These are phyloP conservation scores for Notolabrus celidotus DNA, from an alignment of 2,797 vertebrate genomes.

Conservation along the genomic window DNA sequence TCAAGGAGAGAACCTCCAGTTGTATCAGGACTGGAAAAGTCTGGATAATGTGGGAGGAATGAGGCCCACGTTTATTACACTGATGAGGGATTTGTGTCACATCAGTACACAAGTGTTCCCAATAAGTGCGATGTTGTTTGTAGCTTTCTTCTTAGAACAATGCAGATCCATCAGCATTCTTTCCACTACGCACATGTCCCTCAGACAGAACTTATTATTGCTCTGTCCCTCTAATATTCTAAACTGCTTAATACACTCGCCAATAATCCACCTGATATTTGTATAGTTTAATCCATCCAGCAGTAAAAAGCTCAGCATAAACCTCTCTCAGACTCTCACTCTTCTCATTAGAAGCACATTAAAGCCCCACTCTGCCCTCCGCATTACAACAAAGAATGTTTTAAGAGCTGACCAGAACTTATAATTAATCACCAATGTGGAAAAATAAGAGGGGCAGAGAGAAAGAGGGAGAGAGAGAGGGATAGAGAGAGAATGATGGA, in stretches of 20 bases:
- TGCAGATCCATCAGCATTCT: neutral
- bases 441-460: slow-evolving; percentile 9
- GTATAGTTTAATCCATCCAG: slow-evolving; percentile 1
- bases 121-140: slow-evolving; percentile 3
- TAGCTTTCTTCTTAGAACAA: slow-evolving; percentile 5
- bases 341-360: slow-evolving; percentile 20
- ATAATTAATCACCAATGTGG: slow-evolving; percentile 23
- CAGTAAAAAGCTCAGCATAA: slow-evolving; percentile 7
- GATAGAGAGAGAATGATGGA: slow-evolving; percentile 2
- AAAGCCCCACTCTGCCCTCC: slow-evolving; percentile 4
- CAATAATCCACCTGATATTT: slow-evolving; percentile 30
- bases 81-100: slow-evolving; percentile 8
- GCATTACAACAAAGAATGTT: slow-evolving; percentile 23
- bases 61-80: slow-evolving; percentile 10
- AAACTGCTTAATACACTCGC: neutral
- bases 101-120: neutral
- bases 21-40: slow-evolving; percentile 9
- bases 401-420: slow-evolving; percentile 8
- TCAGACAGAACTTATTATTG: slow-evolving; percentile 9
- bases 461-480: neutral
- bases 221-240: slow-evolving; percentile 21
- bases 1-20: slow-evolving; percentile 7
- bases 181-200: slow-evolving; percentile 5
- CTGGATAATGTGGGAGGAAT: slow-evolving; percentile 23
- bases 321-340: slow-evolving; percentile 6